These are phyloP conservation scores for Notarius quadriscutis DNA, from an alignment of 2,113 vertebrate species.

Conservation along the genomic window DNA sequence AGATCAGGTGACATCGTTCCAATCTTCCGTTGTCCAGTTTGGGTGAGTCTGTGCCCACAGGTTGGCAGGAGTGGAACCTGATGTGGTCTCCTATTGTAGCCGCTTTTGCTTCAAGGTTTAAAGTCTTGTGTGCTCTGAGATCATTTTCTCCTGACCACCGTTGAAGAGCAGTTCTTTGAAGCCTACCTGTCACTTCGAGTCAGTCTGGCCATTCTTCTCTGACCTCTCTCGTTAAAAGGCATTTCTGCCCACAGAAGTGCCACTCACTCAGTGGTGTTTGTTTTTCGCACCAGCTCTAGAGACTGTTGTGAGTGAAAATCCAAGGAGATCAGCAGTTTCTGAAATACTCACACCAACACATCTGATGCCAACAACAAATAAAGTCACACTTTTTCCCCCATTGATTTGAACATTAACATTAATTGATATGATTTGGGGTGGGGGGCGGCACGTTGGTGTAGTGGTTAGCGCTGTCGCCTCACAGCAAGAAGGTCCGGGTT, in stretches of 20 bases:
- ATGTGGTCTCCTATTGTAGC: background rate
- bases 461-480: too few species aligned
- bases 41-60: background rate
- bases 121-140: background rate
- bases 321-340: background rate
- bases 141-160: background rate
- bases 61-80: background rate
- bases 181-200: too few species aligned
- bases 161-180: background rate
- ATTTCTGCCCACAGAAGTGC: background rate
- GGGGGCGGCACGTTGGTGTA: too few species aligned
- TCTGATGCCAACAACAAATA: background rate
- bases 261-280: background rate
- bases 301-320: background rate
- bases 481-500: too few species aligned
- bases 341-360: background rate
- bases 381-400: background rate
- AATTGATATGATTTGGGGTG: too few species aligned
- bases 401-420: background rate
- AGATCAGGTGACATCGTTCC: background rate
- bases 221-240: background rate
- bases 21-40: background rate
- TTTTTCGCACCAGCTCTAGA: background rate
- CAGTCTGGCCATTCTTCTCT: too few species aligned
- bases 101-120: background rate